These are phyloP conservation scores for Otocyon megalotis DNA, from an alignment of 2,113 vertebrate genomes.

Conservation along the genomic window DNA sequence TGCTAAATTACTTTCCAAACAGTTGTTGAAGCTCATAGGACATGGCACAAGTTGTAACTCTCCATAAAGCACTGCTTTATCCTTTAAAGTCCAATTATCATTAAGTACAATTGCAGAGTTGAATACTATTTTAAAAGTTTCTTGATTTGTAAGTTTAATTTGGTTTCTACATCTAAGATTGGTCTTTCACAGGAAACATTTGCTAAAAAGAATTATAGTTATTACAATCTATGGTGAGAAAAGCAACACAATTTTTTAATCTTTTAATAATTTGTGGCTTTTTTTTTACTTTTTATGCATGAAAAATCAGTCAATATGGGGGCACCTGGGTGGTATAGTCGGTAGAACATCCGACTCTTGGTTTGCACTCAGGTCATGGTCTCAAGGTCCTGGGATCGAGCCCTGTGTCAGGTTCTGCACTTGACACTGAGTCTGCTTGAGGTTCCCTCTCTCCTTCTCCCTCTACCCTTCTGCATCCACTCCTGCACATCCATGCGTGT, in stretches of 20 bases:
- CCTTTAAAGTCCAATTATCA: background rate
- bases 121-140: background rate
- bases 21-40: background rate
- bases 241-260: background rate
- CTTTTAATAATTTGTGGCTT: background rate
- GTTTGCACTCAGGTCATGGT: no score
- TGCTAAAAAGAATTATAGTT: background rate
- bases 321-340: no score
- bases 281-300: background rate
- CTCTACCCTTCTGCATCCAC: no score
- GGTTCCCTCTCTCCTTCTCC: no score
- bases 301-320: background rate
- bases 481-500: no score
- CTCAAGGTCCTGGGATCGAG: no score
- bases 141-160: slow-evolving; percentile 4
- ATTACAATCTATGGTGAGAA: background rate
- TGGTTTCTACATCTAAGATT: background rate
- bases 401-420: no score
- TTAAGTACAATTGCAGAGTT: background rate
- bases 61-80: background rate
- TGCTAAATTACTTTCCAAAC: background rate
- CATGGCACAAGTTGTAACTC: background rate
- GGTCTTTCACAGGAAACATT: background rate
- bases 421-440: no score
- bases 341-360: no score